These are phyloP conservation scores for Echeneis naucrates DNA, from an alignment of 2,797 vertebrate species.

Conservation along the genomic window DNA sequence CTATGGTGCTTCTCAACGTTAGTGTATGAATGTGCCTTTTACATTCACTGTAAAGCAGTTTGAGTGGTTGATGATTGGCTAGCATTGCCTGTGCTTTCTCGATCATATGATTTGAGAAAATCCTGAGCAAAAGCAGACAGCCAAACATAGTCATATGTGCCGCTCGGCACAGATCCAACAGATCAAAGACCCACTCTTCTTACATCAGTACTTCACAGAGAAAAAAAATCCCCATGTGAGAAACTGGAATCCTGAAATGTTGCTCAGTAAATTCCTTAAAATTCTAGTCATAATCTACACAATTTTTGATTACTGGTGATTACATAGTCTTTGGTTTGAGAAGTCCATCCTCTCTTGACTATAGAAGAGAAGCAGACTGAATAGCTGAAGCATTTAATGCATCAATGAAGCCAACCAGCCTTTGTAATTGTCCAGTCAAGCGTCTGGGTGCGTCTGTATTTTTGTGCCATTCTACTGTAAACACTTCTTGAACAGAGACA, in stretches of 20 bases:
- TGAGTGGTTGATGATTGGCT: too few species aligned
- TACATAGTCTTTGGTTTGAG: background rate
- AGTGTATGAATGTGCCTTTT: too few species aligned
- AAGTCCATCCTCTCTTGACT: background rate
- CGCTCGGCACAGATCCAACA: background rate
- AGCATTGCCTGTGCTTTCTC: background rate
- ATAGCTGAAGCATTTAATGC: slow-evolving; percentile 14
- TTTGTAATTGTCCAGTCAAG: slow-evolving; percentile 41
- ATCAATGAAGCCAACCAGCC: slow-evolving; percentile 13
- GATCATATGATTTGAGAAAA: background rate
- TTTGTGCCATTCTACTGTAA: slow-evolving; percentile 37
- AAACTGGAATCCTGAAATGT: background rate
- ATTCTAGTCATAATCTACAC: background rate
- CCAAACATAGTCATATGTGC: background rate
- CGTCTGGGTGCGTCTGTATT: slow-evolving; percentile 11
- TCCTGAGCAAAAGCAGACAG: background rate
- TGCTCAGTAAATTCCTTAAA: background rate
- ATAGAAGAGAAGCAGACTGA: background rate
- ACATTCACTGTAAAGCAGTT: too few species aligned
- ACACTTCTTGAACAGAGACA: slow-evolving; percentile 33
- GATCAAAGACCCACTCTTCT: background rate
- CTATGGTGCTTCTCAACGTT: too few species aligned
- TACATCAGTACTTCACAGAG: background rate
- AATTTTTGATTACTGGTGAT: background rate
- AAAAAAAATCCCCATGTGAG: background rate